A percentile compares a stretch with the other conserved stretches of the same genome.
Conservation (phyloP, 1,140 invertebrate genomes). For the Andrena cerasifolii region DNA sequence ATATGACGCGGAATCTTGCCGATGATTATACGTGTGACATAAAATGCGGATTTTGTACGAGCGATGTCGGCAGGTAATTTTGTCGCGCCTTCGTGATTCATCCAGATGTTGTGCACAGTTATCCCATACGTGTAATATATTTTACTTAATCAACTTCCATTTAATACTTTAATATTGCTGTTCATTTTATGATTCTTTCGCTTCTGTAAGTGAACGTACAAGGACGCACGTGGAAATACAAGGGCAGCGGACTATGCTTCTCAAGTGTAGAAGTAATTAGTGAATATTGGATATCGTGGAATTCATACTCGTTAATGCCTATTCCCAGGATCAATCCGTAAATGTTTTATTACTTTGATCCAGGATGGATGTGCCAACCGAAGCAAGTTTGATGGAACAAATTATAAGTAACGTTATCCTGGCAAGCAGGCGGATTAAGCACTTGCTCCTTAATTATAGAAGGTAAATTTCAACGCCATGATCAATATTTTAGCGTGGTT, state of each 20-base stretch:
- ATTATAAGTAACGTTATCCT: conserved; percentile 2
- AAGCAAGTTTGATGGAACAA: neutral
- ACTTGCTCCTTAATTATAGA: neutral
- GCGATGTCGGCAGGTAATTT: no score
- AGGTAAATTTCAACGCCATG: neutral
- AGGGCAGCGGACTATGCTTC: no score
- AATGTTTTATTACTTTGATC: neutral
- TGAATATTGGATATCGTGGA: neutral
- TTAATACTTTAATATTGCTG: no score
- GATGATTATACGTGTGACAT: no score
- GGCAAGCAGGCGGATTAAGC: neutral
- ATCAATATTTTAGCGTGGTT: conserved; percentile 27
- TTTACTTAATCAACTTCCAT: no score
- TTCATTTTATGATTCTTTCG: no score
- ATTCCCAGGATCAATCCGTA: neutral
- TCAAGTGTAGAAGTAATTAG: neutral
- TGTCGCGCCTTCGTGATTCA: no score
- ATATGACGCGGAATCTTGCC: no score
- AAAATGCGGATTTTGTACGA: no score
- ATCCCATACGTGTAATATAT: no score
- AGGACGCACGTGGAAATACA: neutral
- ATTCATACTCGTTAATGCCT: neutral
- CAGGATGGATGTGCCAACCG: neutral
- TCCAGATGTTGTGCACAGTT: no score
- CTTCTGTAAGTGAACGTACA: neutral